Evolutionary conservation across 2,888 invertebrate genomes (phyloP).

Genomic region (Sussaba pulchella): DNA sequence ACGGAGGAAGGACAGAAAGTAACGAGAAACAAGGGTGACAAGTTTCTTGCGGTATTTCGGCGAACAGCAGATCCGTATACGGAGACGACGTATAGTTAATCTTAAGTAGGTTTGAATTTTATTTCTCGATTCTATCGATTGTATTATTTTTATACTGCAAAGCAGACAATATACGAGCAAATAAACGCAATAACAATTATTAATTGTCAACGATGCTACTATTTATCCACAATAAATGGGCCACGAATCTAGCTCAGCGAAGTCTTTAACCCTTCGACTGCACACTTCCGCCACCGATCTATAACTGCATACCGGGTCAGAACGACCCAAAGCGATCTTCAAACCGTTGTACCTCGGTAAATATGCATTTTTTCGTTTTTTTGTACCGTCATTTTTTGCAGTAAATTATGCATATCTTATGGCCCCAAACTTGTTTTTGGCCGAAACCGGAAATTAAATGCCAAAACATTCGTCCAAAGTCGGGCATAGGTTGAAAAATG

Average conservation of each 20-base stretch:
- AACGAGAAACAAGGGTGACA: conserved; percentile 96
- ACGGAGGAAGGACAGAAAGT: conserved; percentile 99
- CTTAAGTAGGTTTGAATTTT: conserved; percentile 25
- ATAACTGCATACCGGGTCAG: conserved; percentile 63
- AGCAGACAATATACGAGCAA: not conserved
- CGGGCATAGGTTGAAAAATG: too few species aligned
- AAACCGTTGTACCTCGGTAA: too few species aligned
- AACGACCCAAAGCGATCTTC: too few species aligned
- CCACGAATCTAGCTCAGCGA: conserved; percentile 32
- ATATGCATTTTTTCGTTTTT: too few species aligned
- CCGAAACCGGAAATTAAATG: too few species aligned
- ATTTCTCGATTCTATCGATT: conserved; percentile 13
- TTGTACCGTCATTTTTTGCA: too few species aligned
- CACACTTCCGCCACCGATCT: conserved; percentile 44
- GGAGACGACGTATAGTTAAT: conserved; percentile 39
- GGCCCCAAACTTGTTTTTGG: too few species aligned
- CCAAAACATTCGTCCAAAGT: too few species aligned
- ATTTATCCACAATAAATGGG: conserved; percentile 39
- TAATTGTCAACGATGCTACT: not conserved
- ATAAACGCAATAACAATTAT: conserved; percentile 4
- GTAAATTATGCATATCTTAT: too few species aligned
- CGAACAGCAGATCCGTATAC: conserved; percentile 86
- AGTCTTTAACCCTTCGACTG: too few species aligned
- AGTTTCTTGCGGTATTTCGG: conserved; percentile 95
- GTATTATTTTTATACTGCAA: not conserved